Percentiles rank a stretch among this genome's conserved stretches.
phyloP scores from a whole-genome alignment of 2,888 invertebrate genomes.

The Cataglyphis altisquamis region DNA sequence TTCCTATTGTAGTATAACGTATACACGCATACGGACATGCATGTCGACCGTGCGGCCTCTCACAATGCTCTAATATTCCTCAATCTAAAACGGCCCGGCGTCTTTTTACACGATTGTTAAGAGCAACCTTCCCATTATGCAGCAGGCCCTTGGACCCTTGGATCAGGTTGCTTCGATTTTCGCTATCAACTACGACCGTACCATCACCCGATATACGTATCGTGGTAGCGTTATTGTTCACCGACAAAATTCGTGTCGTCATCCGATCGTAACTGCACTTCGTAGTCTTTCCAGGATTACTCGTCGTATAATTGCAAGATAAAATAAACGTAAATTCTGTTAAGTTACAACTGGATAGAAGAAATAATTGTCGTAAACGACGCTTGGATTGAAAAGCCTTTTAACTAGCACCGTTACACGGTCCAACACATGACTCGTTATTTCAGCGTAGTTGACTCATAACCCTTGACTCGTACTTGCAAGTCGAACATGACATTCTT shows the following conservation, averaged over 20 bases:
- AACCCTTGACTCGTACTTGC: slow-evolving; percentile 50
- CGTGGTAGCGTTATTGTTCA: slow-evolving; percentile 50
- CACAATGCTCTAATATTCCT: slow-evolving; percentile 81
- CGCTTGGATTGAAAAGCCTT: slow-evolving; percentile 60
- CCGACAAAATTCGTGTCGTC: slow-evolving; percentile 13
- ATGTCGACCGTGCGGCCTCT: slow-evolving; percentile 47
- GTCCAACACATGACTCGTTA: not conserved
- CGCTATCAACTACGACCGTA: slow-evolving; percentile 67
- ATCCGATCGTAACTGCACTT: slow-evolving; percentile 6
- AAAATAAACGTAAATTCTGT: slow-evolving; percentile 15
- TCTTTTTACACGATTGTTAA: slow-evolving; percentile 81
- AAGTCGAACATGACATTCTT: slow-evolving; percentile 16
- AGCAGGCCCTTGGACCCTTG: slow-evolving; percentile 72
- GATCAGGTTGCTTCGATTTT: slow-evolving; percentile 80
- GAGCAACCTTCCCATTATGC: slow-evolving; percentile 76
- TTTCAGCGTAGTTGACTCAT: slow-evolving; percentile 39
- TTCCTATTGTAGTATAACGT: slow-evolving; percentile 81
- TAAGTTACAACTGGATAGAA: slow-evolving; percentile 22
- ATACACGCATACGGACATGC: slow-evolving; percentile 48
- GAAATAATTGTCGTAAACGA: slow-evolving; percentile 54
- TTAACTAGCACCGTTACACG: slow-evolving; percentile 64
- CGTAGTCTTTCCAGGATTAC: not conserved
- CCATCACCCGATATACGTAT: slow-evolving; percentile 48
- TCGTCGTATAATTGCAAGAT: not conserved
- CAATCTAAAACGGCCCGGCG: slow-evolving; percentile 79